Evolutionary conservation across 1,140 invertebrate genomes (phyloP).

Genomic region (Araneus ventricosus): DNA sequence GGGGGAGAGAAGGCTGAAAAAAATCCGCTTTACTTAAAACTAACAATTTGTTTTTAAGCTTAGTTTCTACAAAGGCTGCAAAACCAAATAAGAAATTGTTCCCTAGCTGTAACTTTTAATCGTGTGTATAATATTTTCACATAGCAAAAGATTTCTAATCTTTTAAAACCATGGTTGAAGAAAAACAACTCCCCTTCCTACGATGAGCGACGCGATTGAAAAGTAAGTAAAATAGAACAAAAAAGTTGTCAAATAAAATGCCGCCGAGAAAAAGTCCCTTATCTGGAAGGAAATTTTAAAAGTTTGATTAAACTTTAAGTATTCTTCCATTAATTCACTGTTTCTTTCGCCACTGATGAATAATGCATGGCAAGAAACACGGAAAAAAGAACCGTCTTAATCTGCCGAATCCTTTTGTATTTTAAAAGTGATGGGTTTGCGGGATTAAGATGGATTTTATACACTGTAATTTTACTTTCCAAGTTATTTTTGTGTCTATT

Average conservation of each 20-base stretch:
- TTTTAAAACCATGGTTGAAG: constrained; percentile 54
- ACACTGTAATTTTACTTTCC: not conserved
- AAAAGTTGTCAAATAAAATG: not conserved
- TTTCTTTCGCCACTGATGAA: constrained; percentile 48
- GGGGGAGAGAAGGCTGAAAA: not conserved
- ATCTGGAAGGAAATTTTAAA: not conserved
- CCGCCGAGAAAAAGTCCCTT: not conserved
- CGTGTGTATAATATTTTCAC: constrained; percentile 48
- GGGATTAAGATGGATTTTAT: not conserved
- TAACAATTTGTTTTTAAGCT: constrained; percentile 67
- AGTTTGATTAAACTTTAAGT: constrained; percentile 66
- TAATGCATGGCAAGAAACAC: not conserved
- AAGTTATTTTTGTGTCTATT: not conserved
- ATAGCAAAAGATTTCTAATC: constrained; percentile 48
- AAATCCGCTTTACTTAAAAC: constrained; percentile 57
- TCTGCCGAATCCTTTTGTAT: constrained; percentile 44
- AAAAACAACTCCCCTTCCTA: constrained; percentile 8
- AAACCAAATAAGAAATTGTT: constrained; percentile 14
- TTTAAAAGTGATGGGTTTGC: constrained; percentile 32
- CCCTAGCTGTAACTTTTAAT: constrained; percentile 57
- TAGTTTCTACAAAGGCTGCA: not conserved
- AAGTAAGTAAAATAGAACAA: not conserved
- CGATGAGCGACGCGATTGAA: not conserved
- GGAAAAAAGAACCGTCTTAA: not conserved
- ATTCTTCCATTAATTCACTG: constrained; percentile 46